Evolutionary conservation across 2,797 vertebrate genomes (phyloP).

Genomic region (Cercopithecus petaurista): DNA sequence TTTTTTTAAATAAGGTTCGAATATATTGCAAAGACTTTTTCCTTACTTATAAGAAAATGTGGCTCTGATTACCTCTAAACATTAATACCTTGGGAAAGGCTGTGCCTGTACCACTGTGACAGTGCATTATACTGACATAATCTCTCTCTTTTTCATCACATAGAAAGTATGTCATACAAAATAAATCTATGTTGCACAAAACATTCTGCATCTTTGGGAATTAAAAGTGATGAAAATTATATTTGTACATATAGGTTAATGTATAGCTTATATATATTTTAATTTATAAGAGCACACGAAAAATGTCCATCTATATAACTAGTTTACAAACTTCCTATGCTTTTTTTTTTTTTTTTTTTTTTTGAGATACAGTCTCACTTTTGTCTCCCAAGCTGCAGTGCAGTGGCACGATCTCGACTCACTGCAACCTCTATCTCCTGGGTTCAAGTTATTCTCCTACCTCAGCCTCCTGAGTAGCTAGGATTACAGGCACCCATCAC

Average conservation of each 20-base stretch:
- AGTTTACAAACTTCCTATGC: neutral
- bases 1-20: neutral
- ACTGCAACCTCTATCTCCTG: no score
- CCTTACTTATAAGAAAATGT: neutral
- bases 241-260: neutral
- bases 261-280: neutral
- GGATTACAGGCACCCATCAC: no score
- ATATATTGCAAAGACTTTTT: neutral
- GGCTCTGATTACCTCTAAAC: neutral
- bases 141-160: neutral
- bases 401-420: no score
- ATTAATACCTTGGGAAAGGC: neutral
- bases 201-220: neutral
- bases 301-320: neutral
- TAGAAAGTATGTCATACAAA: neutral
- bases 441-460: no score
- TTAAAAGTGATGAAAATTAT: neutral
- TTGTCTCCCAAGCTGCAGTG: no score
- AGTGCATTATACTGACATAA: neutral
- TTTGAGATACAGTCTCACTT: no score
- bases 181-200: neutral
- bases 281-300: neutral
- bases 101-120: neutral
- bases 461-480: no score
- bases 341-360: no score